Conservation (phyloP, 2,113 vertebrate genomes). For the Charadrius vociferus region DNA sequence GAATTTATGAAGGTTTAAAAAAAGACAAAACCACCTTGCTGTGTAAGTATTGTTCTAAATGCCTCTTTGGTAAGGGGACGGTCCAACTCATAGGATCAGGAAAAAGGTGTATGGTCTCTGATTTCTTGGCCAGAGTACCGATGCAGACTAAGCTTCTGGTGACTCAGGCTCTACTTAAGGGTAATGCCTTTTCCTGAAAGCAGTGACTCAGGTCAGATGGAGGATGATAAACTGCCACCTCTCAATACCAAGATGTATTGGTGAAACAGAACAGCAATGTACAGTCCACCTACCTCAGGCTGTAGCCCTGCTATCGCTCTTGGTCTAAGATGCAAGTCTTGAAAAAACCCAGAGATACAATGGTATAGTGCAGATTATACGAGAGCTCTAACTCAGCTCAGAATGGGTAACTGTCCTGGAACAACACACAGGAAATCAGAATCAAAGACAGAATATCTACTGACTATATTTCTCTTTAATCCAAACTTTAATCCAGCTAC, state of each 20-base stretch:
- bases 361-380: background rate
- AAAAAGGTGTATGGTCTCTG: background rate
- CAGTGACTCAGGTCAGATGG: background rate
- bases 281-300: no score
- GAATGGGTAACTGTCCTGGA: background rate
- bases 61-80: background rate
- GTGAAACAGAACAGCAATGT: background rate
- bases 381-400: background rate
- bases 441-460: background rate
- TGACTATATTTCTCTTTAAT: background rate
- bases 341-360: background rate
- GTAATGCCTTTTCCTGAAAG: background rate
- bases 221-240: background rate
- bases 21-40: constrained; percentile 6
- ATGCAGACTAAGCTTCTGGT: background rate
- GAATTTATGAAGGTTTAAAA: constrained; percentile 2
- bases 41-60: constrained; percentile 22
- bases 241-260: background rate
- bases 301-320: background rate
- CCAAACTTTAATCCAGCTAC: background rate
- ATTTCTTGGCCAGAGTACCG: background rate
- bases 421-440: background rate
- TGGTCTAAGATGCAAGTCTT: background rate
- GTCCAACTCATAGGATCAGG: background rate
- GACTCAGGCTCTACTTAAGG: background rate